Percentiles rank a stretch among this genome's conserved stretches.
Conservation (phyloP, 1,140 invertebrate species). For the Babylonia areolata region DNA sequence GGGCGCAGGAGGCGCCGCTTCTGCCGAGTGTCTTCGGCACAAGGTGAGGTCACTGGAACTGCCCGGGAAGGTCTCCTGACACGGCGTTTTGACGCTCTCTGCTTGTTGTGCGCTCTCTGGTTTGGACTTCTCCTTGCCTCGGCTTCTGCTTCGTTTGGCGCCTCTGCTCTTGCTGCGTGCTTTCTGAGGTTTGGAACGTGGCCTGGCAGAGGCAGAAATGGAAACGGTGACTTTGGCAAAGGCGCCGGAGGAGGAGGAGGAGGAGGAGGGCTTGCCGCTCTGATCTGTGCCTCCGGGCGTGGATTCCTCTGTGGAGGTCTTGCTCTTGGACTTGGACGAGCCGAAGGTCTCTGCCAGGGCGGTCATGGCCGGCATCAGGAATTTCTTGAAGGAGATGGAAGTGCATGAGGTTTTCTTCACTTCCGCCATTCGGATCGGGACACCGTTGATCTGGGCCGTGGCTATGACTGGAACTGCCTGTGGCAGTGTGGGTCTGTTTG, state of each 20-base stretch:
- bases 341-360: constrained; percentile 16
- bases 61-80: neutral
- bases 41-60: neutral
- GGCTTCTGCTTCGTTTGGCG: neutral
- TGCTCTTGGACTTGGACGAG: neutral
- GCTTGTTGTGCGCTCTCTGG: neutral
- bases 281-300: neutral
- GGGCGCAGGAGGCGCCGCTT: neutral
- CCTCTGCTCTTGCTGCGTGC: neutral
- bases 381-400: constrained; percentile 15
- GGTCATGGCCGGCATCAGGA: constrained; percentile 16
- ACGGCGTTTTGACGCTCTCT: neutral
- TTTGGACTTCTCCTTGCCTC: neutral
- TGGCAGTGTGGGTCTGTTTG: neutral
- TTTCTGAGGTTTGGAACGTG: neutral
- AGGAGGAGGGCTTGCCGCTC: neutral
- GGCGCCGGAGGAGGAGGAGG: neutral
- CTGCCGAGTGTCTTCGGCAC: neutral
- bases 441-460: neutral
- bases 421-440: neutral
- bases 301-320: neutral
- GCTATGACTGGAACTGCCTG: neutral
- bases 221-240: constrained; percentile 9
- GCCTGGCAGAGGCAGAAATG: neutral
- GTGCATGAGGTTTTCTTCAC: neutral